phyloP scores from a whole-genome alignment of 2,888 invertebrate species.

The Acrobasis consociella region DNA sequence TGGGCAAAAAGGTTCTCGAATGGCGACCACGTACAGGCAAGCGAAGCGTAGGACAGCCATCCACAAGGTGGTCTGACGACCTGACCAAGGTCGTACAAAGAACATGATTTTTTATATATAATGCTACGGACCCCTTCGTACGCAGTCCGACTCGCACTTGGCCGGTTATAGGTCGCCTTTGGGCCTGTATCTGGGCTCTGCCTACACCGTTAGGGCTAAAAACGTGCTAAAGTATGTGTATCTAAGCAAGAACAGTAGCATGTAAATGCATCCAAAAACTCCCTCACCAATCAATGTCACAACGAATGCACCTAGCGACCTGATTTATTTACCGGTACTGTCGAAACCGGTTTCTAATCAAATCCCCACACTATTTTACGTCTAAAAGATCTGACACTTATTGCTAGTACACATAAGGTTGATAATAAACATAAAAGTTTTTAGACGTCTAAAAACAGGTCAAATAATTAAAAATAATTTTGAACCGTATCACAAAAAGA shows the following conservation, averaged over 20 bases:
- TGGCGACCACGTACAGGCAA: too few relatives aligned
- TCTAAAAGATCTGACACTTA: background rate
- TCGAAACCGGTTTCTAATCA: background rate
- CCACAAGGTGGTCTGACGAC: too few relatives aligned
- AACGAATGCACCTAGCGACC: background rate
- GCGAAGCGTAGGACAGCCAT: too few relatives aligned
- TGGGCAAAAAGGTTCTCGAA: too few relatives aligned
- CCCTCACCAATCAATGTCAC: constrained; percentile 8
- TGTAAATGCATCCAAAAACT: background rate
- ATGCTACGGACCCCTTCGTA: too few relatives aligned
- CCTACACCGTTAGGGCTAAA: too few relatives aligned
- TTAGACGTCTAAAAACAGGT: background rate
- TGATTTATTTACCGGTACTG: constrained; percentile 4
- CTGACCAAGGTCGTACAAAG: too few relatives aligned
- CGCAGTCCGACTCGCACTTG: too few relatives aligned
- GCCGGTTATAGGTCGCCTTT: too few relatives aligned
- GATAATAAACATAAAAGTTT: background rate
- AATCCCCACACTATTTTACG: background rate
- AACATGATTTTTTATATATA: too few relatives aligned
- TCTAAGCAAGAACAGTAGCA: background rate
- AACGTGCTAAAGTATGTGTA: too few relatives aligned
- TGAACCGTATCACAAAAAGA: background rate
- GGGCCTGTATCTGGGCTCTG: too few relatives aligned
- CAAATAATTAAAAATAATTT: background rate
- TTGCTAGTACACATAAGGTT: background rate